Percentiles rank a stretch among this genome's conserved stretches.
These are phyloP conservation scores for Bombus superbus DNA, from an alignment of 1,140 invertebrate genomes.

Conservation along the genomic window DNA sequence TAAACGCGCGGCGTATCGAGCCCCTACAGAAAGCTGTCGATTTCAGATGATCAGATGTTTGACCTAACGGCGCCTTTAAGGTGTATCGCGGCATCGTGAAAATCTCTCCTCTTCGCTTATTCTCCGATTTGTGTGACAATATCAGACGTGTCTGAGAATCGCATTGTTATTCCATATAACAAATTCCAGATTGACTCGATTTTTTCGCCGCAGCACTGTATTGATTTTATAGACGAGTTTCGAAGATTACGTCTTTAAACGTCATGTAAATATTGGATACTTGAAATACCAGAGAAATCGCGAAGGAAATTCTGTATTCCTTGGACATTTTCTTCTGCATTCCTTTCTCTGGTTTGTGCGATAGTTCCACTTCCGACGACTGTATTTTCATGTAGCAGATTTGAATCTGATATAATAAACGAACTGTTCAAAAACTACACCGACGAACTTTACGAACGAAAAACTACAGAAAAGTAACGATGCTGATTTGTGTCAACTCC, in stretches of 20 bases:
- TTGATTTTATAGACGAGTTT: not conserved
- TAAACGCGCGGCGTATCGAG: slow-evolving; percentile 8
- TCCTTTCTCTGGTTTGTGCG: not conserved
- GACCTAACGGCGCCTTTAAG: not conserved
- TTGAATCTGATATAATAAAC: not conserved
- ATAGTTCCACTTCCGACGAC: not conserved
- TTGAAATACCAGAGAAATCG: not conserved
- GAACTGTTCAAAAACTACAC: too few relatives aligned
- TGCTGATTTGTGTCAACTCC: not conserved
- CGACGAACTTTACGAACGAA: too few relatives aligned
- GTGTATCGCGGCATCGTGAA: not conserved
- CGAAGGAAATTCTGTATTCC: not conserved
- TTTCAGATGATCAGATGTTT: slow-evolving; percentile 16
- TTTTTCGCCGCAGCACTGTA: not conserved
- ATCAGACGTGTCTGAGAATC: too few relatives aligned
- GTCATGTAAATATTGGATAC: not conserved
- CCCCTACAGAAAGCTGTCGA: slow-evolving; percentile 7
- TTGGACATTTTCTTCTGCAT: not conserved
- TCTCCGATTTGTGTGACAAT: too few relatives aligned
- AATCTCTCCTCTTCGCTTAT: not conserved
- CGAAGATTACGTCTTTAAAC: not conserved
- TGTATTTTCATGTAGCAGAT: not conserved
- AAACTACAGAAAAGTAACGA: not conserved
- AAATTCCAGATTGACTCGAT: not conserved
- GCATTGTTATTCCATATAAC: too few relatives aligned